A percentile compares a stretch with the other conserved stretches of the same genome.
phyloP scores from a whole-genome alignment of 2,113 vertebrate species.

The Nannobrachium achirus region DNA sequence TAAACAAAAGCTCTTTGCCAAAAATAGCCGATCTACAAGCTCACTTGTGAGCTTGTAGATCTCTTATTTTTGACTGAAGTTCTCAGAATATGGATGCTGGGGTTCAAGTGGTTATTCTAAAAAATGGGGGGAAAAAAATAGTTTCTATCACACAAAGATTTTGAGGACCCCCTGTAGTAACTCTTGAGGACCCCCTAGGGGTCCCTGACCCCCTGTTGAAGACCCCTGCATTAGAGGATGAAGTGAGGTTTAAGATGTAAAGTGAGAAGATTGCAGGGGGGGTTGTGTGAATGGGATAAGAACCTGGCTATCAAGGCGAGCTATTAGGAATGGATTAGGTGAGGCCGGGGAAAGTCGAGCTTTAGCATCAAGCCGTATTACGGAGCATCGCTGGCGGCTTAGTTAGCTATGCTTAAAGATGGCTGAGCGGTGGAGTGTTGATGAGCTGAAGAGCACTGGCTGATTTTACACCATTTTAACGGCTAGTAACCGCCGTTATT shows the following conservation, averaged over 20 bases:
- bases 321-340: conserved; percentile 52
- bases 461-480: neutral
- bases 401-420: conserved; percentile 27
- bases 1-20: no score
- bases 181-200: no score
- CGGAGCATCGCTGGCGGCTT: conserved; percentile 41
- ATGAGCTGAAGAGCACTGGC: neutral
- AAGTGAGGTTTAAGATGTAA: conserved; percentile 33
- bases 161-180: no score
- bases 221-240: conserved; percentile 43
- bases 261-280: conserved; percentile 4
- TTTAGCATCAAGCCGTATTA: conserved; percentile 56
- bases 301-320: conserved; percentile 45
- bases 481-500: no score
- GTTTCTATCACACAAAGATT: no score
- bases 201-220: no score
- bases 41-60: no score
- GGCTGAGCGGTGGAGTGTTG: conserved; percentile 11
- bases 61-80: no score
- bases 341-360: conserved; percentile 28
- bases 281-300: conserved; percentile 3
- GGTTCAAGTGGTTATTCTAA: no score
- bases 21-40: no score
- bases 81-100: no score
- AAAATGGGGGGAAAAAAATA: no score